Evolutionary conservation across 2,113 vertebrate species (phyloP), one percentile per base, ranked within the genome.

Genomic region (Vidua macroura): DNA sequence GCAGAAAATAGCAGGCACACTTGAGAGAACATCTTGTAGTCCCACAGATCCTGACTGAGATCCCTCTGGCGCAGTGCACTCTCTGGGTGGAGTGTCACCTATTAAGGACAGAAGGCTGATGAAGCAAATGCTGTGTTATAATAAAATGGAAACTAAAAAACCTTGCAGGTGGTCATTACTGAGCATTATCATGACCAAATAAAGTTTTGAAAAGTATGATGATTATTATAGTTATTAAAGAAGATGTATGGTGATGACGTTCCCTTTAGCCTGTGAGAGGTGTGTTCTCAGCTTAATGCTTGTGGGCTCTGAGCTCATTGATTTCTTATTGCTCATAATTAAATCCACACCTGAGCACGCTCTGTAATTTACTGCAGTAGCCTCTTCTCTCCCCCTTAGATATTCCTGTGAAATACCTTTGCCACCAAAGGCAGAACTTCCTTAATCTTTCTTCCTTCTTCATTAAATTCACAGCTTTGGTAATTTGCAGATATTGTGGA

Each of bases 381-480:
- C 48, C 68, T 93, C 86, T 92, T 72, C 86, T 93, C 95, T 81
- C 86, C 78, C 67, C 10, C 35, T 79, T 82, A 72, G 58, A 64
- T 86, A 91, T 82, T 94, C 58, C 78, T 3, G 2, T 73, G 43
- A 66, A 94, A 69, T 53, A 85, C 56, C 52, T 89, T 88, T 95
- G 69, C 88, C 92, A 94, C 83, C 86, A 93, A 79, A 93, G 39
- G 35, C 62, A 95, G 75, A 46, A 80, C 63, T 79, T 88, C 90
- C 92, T 94, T 90, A 80, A 83, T 93, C 86, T 92, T 95, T 63
- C 93, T 73, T 95, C 63, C 90, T 91, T 89, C 80, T 94, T 96
- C 82, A 90, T 96, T 96, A 95, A 83, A 86, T 74, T 94, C 93
- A 88, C 93, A 96, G 95, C 79, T 97, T 96, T 74, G 80, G 30